Conservation (phyloP, 2,888 invertebrate species). For the Mythimna lalbum region DNA sequence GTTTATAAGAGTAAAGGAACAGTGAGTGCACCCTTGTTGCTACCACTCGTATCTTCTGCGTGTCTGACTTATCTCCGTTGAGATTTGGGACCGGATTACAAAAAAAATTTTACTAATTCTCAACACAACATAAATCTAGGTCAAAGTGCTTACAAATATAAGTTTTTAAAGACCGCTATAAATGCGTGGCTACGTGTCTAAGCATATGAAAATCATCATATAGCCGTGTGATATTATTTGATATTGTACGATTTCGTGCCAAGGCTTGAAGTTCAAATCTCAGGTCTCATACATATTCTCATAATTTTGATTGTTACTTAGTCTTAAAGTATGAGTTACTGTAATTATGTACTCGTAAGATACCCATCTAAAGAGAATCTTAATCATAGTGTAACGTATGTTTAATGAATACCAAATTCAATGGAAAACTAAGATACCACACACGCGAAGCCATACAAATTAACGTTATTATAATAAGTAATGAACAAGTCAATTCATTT, state of each 20-base stretch:
- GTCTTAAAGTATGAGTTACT: conserved; percentile 27
- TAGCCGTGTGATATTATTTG: conserved; percentile 8
- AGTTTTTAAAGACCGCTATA: not conserved
- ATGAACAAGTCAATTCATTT: conserved; percentile 36
- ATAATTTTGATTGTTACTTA: conserved; percentile 51
- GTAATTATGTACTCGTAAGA: conserved; percentile 44
- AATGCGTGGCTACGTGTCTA: conserved; percentile 4
- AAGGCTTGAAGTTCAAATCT: conserved; percentile 60
- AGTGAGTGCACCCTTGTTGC: no score
- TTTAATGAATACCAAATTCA: conserved; percentile 39
- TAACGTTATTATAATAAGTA: conserved; percentile 28
- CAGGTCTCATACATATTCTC: conserved; percentile 55
- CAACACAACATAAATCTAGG: not conserved
- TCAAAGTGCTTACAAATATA: not conserved
- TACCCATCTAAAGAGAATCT: conserved; percentile 36
- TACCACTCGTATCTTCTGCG: no score
- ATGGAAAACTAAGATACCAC: conserved; percentile 33
- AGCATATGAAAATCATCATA: conserved; percentile 17
- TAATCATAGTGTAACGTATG: conserved; percentile 52
- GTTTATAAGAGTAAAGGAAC: no score
- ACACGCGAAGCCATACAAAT: conserved; percentile 48
- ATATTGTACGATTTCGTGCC: conserved; percentile 39
- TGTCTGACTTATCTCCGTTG: no score
- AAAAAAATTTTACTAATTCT: not conserved
- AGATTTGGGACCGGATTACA: no score